A percentile compares a stretch with the other conserved stretches of the same genome.
phyloP scores from a whole-genome alignment of 2,888 invertebrate genomes.

The Drosophila pseudotalamancana region DNA sequence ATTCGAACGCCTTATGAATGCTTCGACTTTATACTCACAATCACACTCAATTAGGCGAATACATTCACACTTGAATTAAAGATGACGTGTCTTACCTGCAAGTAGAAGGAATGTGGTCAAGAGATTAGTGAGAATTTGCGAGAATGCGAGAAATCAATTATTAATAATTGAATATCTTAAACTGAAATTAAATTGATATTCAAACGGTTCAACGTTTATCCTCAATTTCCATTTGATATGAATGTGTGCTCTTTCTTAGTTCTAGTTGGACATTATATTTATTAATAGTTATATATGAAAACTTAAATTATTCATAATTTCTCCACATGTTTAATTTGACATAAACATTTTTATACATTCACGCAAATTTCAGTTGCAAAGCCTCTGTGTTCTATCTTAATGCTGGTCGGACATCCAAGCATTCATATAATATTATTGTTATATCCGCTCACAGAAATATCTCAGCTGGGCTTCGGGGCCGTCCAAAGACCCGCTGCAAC shows the following conservation, averaged over 20 bases:
- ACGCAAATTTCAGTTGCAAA: not conserved
- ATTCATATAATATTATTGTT: slow-evolving; percentile 34
- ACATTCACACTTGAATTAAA: slow-evolving; percentile 10
- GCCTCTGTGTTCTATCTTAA: not conserved
- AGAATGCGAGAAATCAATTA: not conserved
- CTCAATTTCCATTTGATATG: no score
- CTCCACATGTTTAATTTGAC: not conserved
- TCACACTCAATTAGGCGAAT: slow-evolving; percentile 34
- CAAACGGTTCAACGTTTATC: no score
- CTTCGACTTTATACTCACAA: slow-evolving; percentile 17
- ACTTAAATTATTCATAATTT: not conserved
- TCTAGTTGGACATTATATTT: not conserved
- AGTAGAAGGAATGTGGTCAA: slow-evolving; percentile 17
- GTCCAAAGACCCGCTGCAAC: slow-evolving; percentile 26
- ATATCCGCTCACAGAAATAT: slow-evolving; percentile 55
- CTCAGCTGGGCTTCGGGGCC: slow-evolving; percentile 13
- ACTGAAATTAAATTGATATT: not conserved
- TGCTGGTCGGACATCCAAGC: slow-evolving; percentile 7
- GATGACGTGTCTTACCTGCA: slow-evolving; percentile 56
- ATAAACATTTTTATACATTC: not conserved
- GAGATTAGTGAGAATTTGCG: not conserved
- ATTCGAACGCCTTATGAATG: slow-evolving; percentile 30
- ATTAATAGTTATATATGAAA: no score
- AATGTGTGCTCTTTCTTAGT: not conserved
- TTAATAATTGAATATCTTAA: not conserved